phyloP scores from a whole-genome alignment of 2,797 vertebrate genomes.

The Takifugu rubripes region DNA sequence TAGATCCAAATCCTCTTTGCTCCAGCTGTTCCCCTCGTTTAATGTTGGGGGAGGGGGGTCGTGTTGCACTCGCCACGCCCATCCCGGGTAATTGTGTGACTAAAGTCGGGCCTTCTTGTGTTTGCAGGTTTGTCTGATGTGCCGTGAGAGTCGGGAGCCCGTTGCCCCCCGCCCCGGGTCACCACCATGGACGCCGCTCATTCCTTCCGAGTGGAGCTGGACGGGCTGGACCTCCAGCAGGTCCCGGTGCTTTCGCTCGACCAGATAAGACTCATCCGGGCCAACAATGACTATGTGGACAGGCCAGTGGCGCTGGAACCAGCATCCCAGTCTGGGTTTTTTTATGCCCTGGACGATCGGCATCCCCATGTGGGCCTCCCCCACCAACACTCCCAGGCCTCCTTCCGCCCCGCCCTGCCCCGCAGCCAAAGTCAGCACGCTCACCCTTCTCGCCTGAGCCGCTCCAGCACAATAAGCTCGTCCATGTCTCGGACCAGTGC shows the following conservation, averaged over 20 bases:
- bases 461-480: constrained; percentile 91
- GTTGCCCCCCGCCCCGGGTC: constrained; percentile 44
- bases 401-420: constrained; percentile 65
- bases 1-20: neutral
- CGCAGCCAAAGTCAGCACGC: constrained; percentile 86
- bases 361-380: constrained; percentile 48
- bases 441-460: constrained; percentile 84
- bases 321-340: constrained; percentile 76
- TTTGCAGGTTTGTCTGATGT: constrained; percentile 78
- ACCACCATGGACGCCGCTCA: constrained; percentile 80
- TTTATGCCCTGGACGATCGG: constrained; percentile 79
- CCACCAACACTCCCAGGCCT: constrained; percentile 52
- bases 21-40: no score
- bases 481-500: constrained; percentile 90
- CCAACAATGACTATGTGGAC: constrained; percentile 96
- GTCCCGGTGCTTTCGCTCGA: constrained; percentile 89
- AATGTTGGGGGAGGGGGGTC: no score
- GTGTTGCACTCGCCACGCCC: no score
- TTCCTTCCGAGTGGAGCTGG: constrained; percentile 79
- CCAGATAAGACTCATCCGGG: constrained; percentile 89
- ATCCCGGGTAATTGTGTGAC: no score
- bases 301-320: constrained; percentile 79
- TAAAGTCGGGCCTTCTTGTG: constrained; percentile 6
- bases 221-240: constrained; percentile 84
- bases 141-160: constrained; percentile 75